Base-by-base conservation (phyloP, 2,797 vertebrate species). In the Sebastes aleutianus region DNA sequence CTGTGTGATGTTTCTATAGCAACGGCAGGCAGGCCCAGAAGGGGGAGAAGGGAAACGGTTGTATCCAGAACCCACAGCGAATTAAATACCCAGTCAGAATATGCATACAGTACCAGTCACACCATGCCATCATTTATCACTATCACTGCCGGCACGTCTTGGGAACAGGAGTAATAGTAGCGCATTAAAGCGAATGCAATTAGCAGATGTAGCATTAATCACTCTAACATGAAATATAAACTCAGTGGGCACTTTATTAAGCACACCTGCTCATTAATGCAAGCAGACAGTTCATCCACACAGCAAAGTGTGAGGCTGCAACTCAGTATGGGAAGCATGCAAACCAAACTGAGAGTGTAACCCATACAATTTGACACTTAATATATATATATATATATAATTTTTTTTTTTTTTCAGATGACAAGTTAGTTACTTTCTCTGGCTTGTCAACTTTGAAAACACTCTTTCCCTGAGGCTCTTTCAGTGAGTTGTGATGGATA, bases 1-100 rank as follows among this genome's bases (percentile, higher is more conserved):
- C 64, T 53, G 8, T 87, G 80, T 90, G 84, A 88, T 57, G 94
- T 95, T 93, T 85, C 94, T 91, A 93, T 94, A 85, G 95, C 91
- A 95, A 96, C 94, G 59, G 76, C 64, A 61, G 79, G 56, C 77
- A 71, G 88, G 71, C 87, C 83, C 87, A 82, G 80, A 77, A 85
- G 68, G 80, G 71, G 69, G 70, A 86, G 79, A 74, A 84, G 73
- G 56, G 80, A 84, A 70, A 34, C 56, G 54, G 70, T 76, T 73
- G 65, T 66, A 76, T 89, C 69, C 63, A 79, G 74, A 83, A 61
- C 65, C 61, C 76, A 56, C 11, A 71, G 73, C 56, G 20, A 78
- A 67, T 87, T 76, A 76, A 88, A 83, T 26, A 36, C 57, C 36
- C 18, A 73, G 70, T 64, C 58, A 73, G 36, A 89, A 80, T 77